A percentile compares a stretch with the other conserved stretches of the same genome.
phyloP scores from a whole-genome alignment of 2,113 vertebrate species.

The Rhea americana region DNA sequence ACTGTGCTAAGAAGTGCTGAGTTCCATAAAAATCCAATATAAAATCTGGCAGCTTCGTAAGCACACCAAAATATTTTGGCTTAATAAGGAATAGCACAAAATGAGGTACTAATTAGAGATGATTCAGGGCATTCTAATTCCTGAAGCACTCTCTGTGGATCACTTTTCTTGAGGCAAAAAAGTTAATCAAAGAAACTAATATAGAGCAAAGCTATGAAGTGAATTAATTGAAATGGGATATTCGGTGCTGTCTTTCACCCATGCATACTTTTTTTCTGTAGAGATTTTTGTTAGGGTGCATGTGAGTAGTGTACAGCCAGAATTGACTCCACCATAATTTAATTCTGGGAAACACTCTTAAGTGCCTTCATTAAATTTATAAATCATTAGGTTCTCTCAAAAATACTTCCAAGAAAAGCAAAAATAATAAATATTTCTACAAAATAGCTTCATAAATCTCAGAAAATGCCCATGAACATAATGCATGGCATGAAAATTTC shows the following conservation, averaged over 20 bases:
- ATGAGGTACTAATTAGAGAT: neutral
- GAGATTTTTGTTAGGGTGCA: neutral
- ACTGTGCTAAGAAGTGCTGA: neutral
- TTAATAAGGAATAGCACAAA: neutral
- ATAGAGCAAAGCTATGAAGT: neutral
- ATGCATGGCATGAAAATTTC: neutral
- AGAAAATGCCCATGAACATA: neutral
- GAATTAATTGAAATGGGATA: neutral
- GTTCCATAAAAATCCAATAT: neutral
- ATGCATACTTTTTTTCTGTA: neutral
- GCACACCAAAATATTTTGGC: neutral
- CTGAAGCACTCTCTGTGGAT: neutral
- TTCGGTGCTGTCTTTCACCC: neutral
- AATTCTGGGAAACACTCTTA: neutral
- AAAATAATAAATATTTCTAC: neutral
- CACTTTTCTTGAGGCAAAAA: neutral
- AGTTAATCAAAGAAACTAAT: neutral
- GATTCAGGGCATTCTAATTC: neutral
- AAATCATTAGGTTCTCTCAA: neutral
- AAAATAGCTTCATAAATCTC: neutral
- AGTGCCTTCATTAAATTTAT: neutral
- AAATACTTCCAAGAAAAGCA: neutral
- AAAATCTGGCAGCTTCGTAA: neutral
- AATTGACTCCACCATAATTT: neutral
- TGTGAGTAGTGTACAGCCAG: neutral